A percentile compares a stretch with the other conserved stretches of the same genome.
These are phyloP conservation scores for Orius insidiosus DNA, from an alignment of 1,140 invertebrate species.

Conservation along the genomic window DNA sequence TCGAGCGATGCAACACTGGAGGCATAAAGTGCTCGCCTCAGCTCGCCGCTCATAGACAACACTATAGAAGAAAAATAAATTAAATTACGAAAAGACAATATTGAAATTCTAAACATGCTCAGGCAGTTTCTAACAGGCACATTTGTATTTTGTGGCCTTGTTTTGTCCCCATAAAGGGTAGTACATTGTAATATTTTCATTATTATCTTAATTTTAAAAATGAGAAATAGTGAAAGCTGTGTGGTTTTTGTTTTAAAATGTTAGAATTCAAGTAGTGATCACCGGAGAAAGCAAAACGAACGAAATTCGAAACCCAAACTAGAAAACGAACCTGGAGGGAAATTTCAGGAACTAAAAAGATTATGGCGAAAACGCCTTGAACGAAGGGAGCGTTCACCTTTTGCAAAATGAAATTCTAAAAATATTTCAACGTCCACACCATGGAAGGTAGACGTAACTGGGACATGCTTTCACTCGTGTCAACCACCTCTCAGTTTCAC, in stretches of 20 bases:
- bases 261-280: too few relatives aligned
- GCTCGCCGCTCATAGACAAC: constrained; percentile 80
- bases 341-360: not conserved
- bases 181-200: too few relatives aligned
- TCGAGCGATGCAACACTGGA: constrained; percentile 57
- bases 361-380: not conserved
- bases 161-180: too few relatives aligned
- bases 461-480: too few relatives aligned
- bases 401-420: too few relatives aligned
- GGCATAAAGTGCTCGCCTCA: constrained; percentile 63
- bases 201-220: too few relatives aligned
- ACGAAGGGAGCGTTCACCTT: too few relatives aligned
- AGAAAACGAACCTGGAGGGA: not conserved
- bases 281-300: not conserved
- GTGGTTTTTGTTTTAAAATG: not conserved
- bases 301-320: not conserved
- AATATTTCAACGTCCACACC: too few relatives aligned
- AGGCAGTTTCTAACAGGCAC: too few relatives aligned
- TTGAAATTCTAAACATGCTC: not conserved
- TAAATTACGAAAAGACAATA: not conserved
- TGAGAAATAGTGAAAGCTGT: too few relatives aligned
- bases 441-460: too few relatives aligned
- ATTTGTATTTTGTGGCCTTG: too few relatives aligned
- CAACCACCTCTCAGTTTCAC: constrained; percentile 4
- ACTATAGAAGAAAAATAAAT: constrained; percentile 32